phyloP scores from a whole-genome alignment of 2,797 vertebrate genomes.

The Cebuella pygmaea region DNA sequence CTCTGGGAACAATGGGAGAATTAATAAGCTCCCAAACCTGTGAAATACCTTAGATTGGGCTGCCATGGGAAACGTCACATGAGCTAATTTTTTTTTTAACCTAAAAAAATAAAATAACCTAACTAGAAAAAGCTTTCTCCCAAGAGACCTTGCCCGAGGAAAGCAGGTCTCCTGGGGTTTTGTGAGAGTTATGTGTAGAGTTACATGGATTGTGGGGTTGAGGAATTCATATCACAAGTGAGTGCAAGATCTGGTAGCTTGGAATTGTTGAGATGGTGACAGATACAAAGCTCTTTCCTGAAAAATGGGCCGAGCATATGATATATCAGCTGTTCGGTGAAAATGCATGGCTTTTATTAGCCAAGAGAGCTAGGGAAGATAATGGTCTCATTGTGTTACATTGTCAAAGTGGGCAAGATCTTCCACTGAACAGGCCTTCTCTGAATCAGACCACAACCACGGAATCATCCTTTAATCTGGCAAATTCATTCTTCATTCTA shows the following conservation, averaged over 20 bases:
- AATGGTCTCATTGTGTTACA: constrained; percentile 49
- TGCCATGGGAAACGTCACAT: constrained; percentile 51
- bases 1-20: constrained; percentile 53
- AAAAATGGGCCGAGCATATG: neutral
- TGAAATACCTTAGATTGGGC: constrained; percentile 69
- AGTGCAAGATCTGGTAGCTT: constrained; percentile 57
- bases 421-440: neutral
- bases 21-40: constrained; percentile 50
- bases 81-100: constrained; percentile 17
- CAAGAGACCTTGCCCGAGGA: constrained; percentile 61
- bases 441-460: neutral
- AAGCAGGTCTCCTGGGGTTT: constrained; percentile 60
- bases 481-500: neutral
- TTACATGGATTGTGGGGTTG: neutral
- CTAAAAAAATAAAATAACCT: constrained; percentile 76
- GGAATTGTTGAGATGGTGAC: constrained; percentile 53
- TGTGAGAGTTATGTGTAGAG: constrained; percentile 55
- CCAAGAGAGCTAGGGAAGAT: neutral
- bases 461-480: neutral
- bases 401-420: constrained; percentile 53
- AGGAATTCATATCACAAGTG: constrained; percentile 71
- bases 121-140: constrained; percentile 64
- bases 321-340: neutral
- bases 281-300: constrained; percentile 52
- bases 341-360: neutral